These are phyloP conservation scores for Ditula angustiorana DNA, from an alignment of 2,888 invertebrate species.

Conservation along the genomic window DNA sequence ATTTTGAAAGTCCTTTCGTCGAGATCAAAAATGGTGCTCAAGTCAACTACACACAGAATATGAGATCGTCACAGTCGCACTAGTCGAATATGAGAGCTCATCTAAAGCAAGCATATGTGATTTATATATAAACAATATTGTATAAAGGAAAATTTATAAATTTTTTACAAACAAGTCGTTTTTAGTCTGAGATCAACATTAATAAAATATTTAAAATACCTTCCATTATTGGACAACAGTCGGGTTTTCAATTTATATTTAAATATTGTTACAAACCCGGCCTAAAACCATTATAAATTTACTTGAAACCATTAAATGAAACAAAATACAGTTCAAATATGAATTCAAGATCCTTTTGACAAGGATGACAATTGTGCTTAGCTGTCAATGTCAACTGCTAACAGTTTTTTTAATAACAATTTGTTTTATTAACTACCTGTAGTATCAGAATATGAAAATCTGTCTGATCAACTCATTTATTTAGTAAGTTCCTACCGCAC, in stretches of 20 bases:
- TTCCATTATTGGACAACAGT: not conserved
- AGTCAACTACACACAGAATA: no score
- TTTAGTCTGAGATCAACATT: conserved; percentile 27
- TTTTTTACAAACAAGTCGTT: not conserved
- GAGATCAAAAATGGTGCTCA: not conserved
- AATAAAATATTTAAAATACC: conserved; percentile 5
- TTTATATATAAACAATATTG: not conserved
- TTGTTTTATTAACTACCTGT: no score
- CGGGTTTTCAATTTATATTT: conserved; percentile 2
- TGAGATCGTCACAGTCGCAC: not conserved
- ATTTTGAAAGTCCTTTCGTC: not conserved
- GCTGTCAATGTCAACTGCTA: no score
- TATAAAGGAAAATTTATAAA: not conserved
- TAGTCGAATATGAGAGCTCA: not conserved
- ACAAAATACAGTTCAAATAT: no score
- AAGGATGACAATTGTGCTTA: no score
- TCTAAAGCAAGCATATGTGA: not conserved
- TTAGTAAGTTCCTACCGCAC: not conserved
- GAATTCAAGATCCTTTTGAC: no score
- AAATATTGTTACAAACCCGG: conserved; percentile 19
- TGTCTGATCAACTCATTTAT: no score
- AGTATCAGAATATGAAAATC: no score
- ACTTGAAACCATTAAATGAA: no score
- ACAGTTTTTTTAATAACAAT: no score
- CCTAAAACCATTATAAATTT: no score